Conservation (phyloP, 2,113 vertebrate genomes). For the Mirza zaza region DNA sequence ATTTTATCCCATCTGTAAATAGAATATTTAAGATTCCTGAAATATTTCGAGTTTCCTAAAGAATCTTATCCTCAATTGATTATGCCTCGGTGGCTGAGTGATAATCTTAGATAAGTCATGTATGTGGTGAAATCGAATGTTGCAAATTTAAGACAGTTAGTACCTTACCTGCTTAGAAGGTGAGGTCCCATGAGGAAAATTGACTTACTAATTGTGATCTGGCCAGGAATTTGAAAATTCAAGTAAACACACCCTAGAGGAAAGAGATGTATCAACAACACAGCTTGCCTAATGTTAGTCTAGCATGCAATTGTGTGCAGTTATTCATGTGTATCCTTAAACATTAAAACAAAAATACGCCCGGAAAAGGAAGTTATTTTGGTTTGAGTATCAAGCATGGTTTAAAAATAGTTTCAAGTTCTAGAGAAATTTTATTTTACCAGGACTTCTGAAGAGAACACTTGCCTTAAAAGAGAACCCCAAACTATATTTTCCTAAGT, state of each 20-base stretch:
- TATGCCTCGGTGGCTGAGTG: background rate
- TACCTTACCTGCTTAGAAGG: background rate
- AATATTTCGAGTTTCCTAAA: conserved; percentile 76
- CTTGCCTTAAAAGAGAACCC: background rate
- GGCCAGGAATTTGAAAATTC: conserved; percentile 37
- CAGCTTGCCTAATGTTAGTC: background rate
- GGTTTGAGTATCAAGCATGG: background rate
- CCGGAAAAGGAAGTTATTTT: conserved; percentile 41
- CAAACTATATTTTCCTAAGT: background rate
- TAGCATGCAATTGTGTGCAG: background rate
- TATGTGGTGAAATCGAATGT: conserved; percentile 26
- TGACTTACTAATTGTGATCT: background rate
- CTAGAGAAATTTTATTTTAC: conserved; percentile 39
- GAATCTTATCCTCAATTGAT: conserved; percentile 60
- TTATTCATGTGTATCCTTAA: background rate
- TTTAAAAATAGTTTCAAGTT: conserved; percentile 41
- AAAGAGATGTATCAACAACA: background rate
- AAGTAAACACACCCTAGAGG: conserved; percentile 11
- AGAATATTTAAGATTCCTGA: conserved; percentile 78
- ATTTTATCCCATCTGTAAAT: conserved; percentile 49
- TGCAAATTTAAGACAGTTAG: background rate
- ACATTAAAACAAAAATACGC: background rate
- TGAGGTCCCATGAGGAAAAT: background rate
- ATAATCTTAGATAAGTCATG: conserved; percentile 59
- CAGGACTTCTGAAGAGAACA: conserved; percentile 46